Evolutionary conservation across 1,140 invertebrate species (phyloP).

Genomic region (Rhyzopertha dominica): DNA sequence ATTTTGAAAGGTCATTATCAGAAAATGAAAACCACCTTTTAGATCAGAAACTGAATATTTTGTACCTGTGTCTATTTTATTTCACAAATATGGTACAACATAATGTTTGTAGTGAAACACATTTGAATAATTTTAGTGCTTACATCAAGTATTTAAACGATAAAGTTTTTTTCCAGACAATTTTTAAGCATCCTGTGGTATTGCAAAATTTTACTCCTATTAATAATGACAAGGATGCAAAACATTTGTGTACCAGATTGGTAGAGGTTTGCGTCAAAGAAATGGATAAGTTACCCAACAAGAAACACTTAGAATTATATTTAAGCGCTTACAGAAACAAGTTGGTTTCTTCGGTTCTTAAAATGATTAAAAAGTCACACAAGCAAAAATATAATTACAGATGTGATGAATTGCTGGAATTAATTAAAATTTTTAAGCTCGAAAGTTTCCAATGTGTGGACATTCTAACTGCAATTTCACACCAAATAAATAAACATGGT

Average conservation of each 20-base stretch:
- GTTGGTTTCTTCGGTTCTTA: constrained; percentile 44
- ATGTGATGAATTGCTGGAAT: no score
- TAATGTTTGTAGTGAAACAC: not conserved
- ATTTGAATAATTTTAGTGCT: constrained; percentile 7
- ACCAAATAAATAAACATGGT: no score
- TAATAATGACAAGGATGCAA: constrained; percentile 44
- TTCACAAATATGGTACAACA: constrained; percentile 19
- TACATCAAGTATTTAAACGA: constrained; percentile 8
- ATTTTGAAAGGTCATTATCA: constrained; percentile 8
- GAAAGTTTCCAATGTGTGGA: no score
- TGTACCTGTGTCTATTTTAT: constrained; percentile 29
- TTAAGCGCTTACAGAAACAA: constrained; percentile 48
- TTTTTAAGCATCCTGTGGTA: constrained; percentile 52
- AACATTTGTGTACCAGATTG: constrained; percentile 11
- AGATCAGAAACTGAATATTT: constrained; percentile 25
- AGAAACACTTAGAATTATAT: constrained; percentile 41
- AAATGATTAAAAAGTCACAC: constrained; percentile 47
- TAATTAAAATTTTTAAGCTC: no score
- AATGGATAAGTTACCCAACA: constrained; percentile 39
- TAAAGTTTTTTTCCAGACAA: constrained; percentile 3
- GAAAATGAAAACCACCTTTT: no score
- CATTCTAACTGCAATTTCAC: no score
- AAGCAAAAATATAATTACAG: no score
- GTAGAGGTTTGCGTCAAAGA: constrained; percentile 40
- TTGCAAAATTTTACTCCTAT: constrained; percentile 52